These are phyloP conservation scores for Palloptera scutellata DNA, from an alignment of 2,888 invertebrate species.

Conservation along the genomic window DNA sequence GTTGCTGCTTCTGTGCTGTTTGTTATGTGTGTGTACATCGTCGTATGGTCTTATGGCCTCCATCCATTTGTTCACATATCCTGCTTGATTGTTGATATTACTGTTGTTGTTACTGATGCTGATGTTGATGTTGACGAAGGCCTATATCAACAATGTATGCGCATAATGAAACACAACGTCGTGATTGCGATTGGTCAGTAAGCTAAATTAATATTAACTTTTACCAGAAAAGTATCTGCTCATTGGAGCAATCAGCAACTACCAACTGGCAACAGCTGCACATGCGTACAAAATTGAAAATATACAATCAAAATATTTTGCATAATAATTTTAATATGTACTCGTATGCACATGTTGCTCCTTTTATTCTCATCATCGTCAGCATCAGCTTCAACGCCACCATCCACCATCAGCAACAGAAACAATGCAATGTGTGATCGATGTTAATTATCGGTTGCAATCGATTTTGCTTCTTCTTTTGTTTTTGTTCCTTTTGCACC, in stretches of 20 bases:
- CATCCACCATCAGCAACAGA: no score
- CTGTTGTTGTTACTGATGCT: not conserved
- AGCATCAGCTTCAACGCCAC: not conserved
- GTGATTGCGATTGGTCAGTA: no score
- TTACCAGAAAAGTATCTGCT: no score
- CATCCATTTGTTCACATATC: not conserved
- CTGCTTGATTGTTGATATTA: not conserved
- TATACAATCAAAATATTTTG: no score
- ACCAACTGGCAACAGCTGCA: no score
- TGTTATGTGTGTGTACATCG: no score
- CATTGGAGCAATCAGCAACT: no score
- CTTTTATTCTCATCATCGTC: not conserved
- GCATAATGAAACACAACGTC: no score
- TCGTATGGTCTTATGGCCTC: not conserved
- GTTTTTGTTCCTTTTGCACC: slow-evolving; percentile 8
- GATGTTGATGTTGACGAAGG: not conserved
- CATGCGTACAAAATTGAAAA: no score
- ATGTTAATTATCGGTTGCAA: not conserved
- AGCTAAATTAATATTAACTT: no score
- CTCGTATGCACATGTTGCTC: not conserved
- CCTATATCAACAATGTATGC: not conserved
- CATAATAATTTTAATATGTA: no score
- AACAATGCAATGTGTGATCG: no score
- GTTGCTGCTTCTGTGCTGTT: not conserved
- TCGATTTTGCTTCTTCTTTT: slow-evolving; percentile 6